A percentile compares a stretch with the other conserved stretches of the same genome.
phyloP scores from a whole-genome alignment of 2,797 vertebrate genomes.

The Poecilia velifera region DNA sequence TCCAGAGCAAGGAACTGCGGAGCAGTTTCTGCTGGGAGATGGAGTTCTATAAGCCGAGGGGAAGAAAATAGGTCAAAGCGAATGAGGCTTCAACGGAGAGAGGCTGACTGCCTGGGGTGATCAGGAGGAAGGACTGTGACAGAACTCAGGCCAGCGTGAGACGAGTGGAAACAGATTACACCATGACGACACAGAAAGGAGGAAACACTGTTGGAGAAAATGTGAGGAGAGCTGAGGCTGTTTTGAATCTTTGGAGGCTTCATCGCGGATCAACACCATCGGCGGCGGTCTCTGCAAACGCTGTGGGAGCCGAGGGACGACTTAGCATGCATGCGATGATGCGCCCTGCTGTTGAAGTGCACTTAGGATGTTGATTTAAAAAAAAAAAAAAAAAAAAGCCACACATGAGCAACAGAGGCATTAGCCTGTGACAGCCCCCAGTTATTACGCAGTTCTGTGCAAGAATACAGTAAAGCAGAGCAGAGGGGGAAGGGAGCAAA shows the following conservation, averaged over 20 bases:
- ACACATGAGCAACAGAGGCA: constrained; percentile 51
- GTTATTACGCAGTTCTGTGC: constrained; percentile 56
- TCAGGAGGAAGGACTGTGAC: constrained; percentile 38
- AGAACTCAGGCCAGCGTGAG: constrained; percentile 34
- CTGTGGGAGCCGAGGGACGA: constrained; percentile 14
- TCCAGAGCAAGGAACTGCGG: constrained; percentile 33
- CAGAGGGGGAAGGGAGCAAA: constrained; percentile 59
- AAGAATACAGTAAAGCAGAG: constrained; percentile 51
- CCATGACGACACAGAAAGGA: constrained; percentile 2
- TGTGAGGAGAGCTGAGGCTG: not conserved
- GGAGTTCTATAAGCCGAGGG: constrained; percentile 45
- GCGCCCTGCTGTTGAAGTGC: constrained; percentile 15
- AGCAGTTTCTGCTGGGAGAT: constrained; percentile 64
- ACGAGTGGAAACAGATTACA: constrained; percentile 36
- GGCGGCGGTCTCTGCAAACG: constrained; percentile 21
- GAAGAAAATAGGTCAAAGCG: constrained; percentile 68
- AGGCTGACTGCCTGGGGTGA: constrained; percentile 40
- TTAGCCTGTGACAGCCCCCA: constrained; percentile 52
- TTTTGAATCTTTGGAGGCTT: constrained; percentile 11
- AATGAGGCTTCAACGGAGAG: constrained; percentile 48
- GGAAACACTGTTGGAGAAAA: constrained; percentile 4
- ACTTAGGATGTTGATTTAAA: constrained; percentile 44
- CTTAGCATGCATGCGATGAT: constrained; percentile 20
- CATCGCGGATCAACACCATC: constrained; percentile 23
- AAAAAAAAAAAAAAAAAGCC: constrained; percentile 46